phyloP scores from a whole-genome alignment of 2,888 invertebrate species.

The Lasioglossum leucozonium region DNA sequence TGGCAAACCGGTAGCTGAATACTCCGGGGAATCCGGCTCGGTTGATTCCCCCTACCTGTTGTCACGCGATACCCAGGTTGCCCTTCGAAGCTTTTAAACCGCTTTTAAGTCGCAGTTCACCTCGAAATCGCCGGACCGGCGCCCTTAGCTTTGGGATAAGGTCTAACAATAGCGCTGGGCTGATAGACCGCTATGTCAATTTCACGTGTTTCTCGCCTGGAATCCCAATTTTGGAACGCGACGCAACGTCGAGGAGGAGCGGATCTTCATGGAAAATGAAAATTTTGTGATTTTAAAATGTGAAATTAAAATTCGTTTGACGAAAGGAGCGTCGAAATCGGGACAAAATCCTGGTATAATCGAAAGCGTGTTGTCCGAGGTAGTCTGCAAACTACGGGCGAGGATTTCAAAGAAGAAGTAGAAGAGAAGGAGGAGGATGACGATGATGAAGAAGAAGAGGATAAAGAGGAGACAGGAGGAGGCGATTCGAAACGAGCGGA shows the following conservation, averaged over 20 bases:
- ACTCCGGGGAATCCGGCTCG: slow-evolving; percentile 60
- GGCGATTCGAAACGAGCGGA: slow-evolving; percentile 30
- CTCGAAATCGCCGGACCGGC: slow-evolving; percentile 16
- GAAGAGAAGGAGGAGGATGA: background rate
- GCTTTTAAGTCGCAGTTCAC: slow-evolving; percentile 58
- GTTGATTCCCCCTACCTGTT: slow-evolving; percentile 71
- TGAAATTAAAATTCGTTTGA: too few species aligned
- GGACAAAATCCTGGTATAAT: background rate
- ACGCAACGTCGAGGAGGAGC: too few species aligned
- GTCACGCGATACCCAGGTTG: slow-evolving; percentile 75
- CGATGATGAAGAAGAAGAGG: background rate
- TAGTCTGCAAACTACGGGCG: background rate
- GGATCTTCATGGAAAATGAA: too few species aligned
- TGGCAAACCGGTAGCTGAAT: slow-evolving; percentile 68
- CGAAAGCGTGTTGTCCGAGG: background rate
- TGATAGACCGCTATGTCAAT: background rate
- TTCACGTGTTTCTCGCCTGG: background rate
- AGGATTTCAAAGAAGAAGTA: background rate
- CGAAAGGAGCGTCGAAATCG: background rate
- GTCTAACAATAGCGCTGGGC: background rate
- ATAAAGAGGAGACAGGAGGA: background rate
- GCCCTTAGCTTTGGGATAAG: background rate
- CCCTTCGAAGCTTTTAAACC: slow-evolving; percentile 65
- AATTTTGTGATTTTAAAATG: too few species aligned
- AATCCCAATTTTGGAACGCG: too few species aligned